A percentile compares a stretch with the other conserved stretches of the same genome.
Conservation (phyloP, 2,113 vertebrate species). For the Ploceus nigricollis region DNA sequence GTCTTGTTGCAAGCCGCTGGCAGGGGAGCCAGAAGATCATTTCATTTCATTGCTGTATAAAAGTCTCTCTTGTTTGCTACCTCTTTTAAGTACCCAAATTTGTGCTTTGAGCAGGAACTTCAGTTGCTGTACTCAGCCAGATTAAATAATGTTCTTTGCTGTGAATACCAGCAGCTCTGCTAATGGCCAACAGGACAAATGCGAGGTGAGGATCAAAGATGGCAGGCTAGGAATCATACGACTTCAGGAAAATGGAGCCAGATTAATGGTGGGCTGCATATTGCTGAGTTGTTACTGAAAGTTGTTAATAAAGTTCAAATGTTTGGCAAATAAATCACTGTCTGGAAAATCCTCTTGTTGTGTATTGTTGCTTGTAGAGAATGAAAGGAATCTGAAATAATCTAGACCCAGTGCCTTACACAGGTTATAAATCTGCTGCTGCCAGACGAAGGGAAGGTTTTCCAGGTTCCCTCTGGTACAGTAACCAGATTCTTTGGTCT, state of each 20-base stretch:
- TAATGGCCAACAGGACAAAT: neutral
- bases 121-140: neutral
- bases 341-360: slow-evolving; percentile 9
- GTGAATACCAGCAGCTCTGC: neutral
- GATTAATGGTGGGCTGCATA: neutral
- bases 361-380: slow-evolving; percentile 3
- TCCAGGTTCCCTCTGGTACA: neutral
- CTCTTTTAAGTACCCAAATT: neutral
- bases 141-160: neutral
- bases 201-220: neutral
- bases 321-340: slow-evolving; percentile 26
- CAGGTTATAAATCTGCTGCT: neutral
- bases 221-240: neutral
- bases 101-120: neutral
- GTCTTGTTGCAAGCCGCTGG: neutral
- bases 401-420: neutral
- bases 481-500: neutral
- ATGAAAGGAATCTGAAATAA: neutral
- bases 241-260: neutral
- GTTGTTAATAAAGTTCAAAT: neutral
- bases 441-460: neutral
- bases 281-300: neutral
- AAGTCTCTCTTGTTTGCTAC: neutral
- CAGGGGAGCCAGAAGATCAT: neutral
- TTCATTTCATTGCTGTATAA: neutral